Base-by-base conservation (phyloP, 2,888 invertebrate species). In the Harpagoxenus sublaevis region DNA sequence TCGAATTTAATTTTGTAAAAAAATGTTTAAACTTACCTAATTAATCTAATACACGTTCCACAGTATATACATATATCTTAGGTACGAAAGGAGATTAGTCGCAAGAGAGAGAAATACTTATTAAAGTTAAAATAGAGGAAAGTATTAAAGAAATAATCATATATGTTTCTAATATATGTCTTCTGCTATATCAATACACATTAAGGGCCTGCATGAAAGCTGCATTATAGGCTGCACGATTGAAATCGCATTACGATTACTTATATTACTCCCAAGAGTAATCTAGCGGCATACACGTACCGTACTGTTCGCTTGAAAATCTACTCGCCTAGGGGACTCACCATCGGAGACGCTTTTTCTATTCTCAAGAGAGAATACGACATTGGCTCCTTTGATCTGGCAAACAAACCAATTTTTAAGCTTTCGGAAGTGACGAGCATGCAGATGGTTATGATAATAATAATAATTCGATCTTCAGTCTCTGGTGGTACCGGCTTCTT, bases 401-500 rank as follows among this genome's bases (percentile, higher is more conserved):
- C 84, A 78, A 82, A 48, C 75, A 53, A 60, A 60, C 9, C 62
- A 83, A 89, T 87, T 91, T 91, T 91, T 86, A 88, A 85, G 86
- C 87, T 87, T 62, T 86, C 74, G 86, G 62, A 89, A 84, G 83
- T 65, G 83, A 66, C 83, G 65, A 53, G n/a, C 53, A 53, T 12
- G 71, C 88, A 90, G 91, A 91, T 91, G 87, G 88, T 91, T 89
- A 86, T 85, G 88, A 90, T 91, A 91, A 90, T 84, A 70, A 90
- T 90, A 71, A 90, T 90, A 88, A 90, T 91, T 91, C 83, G 83
- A 91, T 90, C 63, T 53, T 83, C 83, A 55, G 35, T 75, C 75
- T 66, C 45, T 60, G 73, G 45, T 74, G 66, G 68, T 51, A 35
- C 39, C 18, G 9, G 28, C 39, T 66, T 48, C 65, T 39, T 78